A percentile compares a stretch with the other conserved stretches of the same genome.
phyloP scores from a whole-genome alignment of 1,140 invertebrate species.

The Drosophila nannoptera region DNA sequence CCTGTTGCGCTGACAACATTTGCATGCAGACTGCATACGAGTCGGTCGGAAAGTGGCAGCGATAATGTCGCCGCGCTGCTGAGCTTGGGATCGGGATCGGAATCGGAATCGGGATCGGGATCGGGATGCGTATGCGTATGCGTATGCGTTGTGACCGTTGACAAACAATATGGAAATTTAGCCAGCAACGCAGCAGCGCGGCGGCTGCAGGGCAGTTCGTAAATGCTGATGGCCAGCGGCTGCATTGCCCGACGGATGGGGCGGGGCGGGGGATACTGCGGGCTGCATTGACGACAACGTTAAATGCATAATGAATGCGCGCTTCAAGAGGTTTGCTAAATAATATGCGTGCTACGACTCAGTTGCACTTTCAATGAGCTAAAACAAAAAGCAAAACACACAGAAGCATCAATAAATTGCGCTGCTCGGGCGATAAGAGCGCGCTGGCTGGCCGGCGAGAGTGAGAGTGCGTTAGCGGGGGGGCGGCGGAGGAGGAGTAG shows the following conservation, averaged over 20 bases:
- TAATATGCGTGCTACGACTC: slow-evolving; percentile 62
- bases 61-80: slow-evolving; percentile 36
- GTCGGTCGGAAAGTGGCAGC: slow-evolving; percentile 35
- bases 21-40: slow-evolving; percentile 73
- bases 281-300: slow-evolving; percentile 58
- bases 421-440: slow-evolving; percentile 6
- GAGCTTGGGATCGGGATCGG: slow-evolving; percentile 38
- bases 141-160: slow-evolving; percentile 48
- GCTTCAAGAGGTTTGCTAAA: slow-evolving; percentile 57
- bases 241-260: background rate
- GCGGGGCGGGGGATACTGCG: background rate
- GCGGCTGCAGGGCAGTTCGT: slow-evolving; percentile 46
- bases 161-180: slow-evolving; percentile 75
- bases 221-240: slow-evolving; percentile 24
- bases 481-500: background rate
- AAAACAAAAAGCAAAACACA: slow-evolving; percentile 49
- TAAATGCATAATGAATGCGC: slow-evolving; percentile 77
- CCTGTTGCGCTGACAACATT: slow-evolving; percentile 28
- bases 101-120: slow-evolving; percentile 42
- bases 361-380: slow-evolving; percentile 72
- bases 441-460: background rate
- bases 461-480: background rate
- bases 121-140: slow-evolving; percentile 15
- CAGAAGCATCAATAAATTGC: slow-evolving; percentile 4
- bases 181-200: too few species aligned